phyloP scores from a whole-genome alignment of 1,140 invertebrate species.

The Hestina assimilis region DNA sequence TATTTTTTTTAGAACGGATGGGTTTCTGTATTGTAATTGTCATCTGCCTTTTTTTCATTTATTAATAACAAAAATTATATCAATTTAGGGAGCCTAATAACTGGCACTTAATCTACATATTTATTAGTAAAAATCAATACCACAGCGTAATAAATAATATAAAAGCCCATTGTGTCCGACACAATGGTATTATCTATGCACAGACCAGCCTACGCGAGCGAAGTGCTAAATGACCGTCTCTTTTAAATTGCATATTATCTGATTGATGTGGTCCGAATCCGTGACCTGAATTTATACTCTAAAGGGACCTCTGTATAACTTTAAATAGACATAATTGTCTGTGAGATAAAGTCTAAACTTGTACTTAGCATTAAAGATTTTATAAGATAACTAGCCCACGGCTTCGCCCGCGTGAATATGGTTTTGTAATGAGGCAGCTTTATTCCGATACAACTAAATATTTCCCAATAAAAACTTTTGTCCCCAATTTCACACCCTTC shows the following conservation, averaged over 20 bases:
- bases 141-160: not conserved
- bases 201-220: constrained; percentile 21
- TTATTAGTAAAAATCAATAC: constrained; percentile 2
- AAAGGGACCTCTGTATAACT: not conserved
- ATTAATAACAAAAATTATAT: too few species aligned
- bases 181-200: constrained; percentile 16
- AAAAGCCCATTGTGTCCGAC: constrained; percentile 5
- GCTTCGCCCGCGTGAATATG: too few species aligned
- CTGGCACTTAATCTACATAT: too few species aligned
- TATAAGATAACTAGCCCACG: too few species aligned
- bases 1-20: too few species aligned
- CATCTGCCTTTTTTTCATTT: too few species aligned
- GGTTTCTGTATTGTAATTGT: too few species aligned
- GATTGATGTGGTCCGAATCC: constrained; percentile 36
- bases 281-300: constrained; percentile 31
- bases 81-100: too few species aligned
- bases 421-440: too few species aligned
- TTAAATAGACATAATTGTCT: not conserved
- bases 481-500: too few species aligned
- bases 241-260: constrained; percentile 39
- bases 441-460: too few species aligned
- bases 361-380: not conserved
- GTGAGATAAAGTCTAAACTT: not conserved
- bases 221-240: constrained; percentile 30
- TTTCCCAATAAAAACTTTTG: too few species aligned